phyloP scores from a whole-genome alignment of 2,113 vertebrate species.

The Perca fluviatilis region DNA sequence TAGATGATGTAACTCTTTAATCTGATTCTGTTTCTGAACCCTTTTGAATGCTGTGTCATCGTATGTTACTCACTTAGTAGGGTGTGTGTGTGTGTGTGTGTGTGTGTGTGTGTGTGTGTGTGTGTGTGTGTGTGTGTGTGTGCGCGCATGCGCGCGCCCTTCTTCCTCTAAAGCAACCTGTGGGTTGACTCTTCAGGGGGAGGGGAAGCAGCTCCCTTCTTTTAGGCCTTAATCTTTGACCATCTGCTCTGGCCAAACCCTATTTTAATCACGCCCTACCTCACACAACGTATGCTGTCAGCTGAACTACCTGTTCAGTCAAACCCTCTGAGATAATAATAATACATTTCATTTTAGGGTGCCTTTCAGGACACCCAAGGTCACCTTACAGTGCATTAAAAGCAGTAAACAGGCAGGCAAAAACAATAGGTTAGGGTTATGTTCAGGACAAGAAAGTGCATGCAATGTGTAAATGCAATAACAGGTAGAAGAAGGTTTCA shows the following conservation, averaged over 20 bases:
- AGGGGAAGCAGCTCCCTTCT: conserved; percentile 18
- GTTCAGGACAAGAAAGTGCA: too few species aligned
- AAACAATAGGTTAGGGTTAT: too few species aligned
- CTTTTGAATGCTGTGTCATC: conserved; percentile 6
- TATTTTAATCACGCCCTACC: conserved; percentile 22
- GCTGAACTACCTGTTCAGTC: neutral
- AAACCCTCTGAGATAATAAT: neutral
- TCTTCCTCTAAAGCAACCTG: conserved; percentile 19
- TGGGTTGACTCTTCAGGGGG: conserved; percentile 5
- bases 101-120: neutral
- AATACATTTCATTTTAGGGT: too few species aligned
- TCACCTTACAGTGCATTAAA: too few species aligned
- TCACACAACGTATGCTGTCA: neutral
- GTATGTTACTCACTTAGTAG: neutral
- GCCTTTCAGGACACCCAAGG: too few species aligned
- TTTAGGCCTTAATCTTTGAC: conserved; percentile 50
- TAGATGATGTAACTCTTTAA: conserved; percentile 2
- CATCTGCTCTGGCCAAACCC: conserved; percentile 46
- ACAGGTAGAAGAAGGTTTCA: neutral
- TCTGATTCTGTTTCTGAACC: neutral
- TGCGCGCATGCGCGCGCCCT: neutral
- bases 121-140: neutral
- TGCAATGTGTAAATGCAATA: too few species aligned
- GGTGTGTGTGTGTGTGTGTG: neutral
- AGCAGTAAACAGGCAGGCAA: too few species aligned